A percentile compares a stretch with the other conserved stretches of the same genome.
Evolutionary conservation across 2,888 invertebrate genomes (phyloP).

Genomic region (Pristionchus exspectatus): DNA sequence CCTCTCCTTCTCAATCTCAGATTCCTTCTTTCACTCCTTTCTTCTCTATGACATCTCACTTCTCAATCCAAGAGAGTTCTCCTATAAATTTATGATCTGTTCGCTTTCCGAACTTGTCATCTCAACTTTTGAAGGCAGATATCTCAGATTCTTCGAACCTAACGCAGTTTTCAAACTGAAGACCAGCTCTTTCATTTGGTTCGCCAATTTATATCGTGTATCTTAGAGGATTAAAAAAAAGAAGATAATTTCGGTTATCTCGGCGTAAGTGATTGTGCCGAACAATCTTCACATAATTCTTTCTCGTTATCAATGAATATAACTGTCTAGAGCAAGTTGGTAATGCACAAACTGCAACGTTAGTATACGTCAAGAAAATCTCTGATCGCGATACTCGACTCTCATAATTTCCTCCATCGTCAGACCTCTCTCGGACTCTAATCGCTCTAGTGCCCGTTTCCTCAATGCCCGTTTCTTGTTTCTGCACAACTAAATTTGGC

Average conservation of each 20-base stretch:
- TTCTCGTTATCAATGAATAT: background rate
- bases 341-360: background rate
- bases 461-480: background rate
- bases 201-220: no score
- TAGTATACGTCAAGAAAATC: background rate
- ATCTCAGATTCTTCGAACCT: background rate
- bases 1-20: conserved; percentile 1
- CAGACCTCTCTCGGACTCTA: background rate
- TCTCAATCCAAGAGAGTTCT: background rate
- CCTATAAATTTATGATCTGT: background rate
- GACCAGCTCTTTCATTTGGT: no score
- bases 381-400: background rate
- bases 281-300: no score
- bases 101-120: background rate
- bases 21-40: background rate
- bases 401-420: background rate
- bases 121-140: background rate
- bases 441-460: background rate
- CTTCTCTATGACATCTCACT: conserved; percentile 18
- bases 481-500: conserved; percentile 29
- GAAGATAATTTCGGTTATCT: no score
- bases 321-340: background rate
- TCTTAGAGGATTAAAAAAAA: no score
- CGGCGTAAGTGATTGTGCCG: no score
- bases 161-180: no score